These are phyloP conservation scores for Typhlichthys eigenmanni DNA, from an alignment of 2,797 vertebrate genomes.

Conservation along the genomic window DNA sequence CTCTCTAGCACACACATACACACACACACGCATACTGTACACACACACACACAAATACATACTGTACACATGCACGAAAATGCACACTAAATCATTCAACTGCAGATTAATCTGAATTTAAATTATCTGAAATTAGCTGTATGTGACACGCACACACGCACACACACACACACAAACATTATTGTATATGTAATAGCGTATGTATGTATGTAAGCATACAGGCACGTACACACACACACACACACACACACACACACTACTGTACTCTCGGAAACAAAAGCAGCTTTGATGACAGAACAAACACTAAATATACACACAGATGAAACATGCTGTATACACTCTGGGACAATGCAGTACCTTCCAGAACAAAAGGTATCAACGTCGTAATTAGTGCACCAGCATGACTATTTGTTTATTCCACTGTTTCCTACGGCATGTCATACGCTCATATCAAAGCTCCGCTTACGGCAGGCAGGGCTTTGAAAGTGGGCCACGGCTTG, in stretches of 20 bases:
- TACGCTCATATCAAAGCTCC: slow-evolving; percentile 74
- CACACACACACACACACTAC: slow-evolving; percentile 15
- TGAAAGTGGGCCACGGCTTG: slow-evolving; percentile 75
- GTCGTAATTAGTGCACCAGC: slow-evolving; percentile 60
- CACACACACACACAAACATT: slow-evolving; percentile 5
- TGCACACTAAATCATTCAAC: no score
- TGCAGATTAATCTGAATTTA: no score
- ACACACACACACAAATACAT: no score
- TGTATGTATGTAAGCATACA: background rate
- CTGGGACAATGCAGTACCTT: slow-evolving; percentile 47
- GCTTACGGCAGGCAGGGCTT: slow-evolving; percentile 72
- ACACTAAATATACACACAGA: no score
- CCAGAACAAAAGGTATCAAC: no score
- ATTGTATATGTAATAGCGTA: no score
- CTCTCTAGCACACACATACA: background rate
- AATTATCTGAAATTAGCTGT: no score
- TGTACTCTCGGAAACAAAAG: background rate
- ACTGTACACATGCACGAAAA: no score
- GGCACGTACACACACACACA: no score
- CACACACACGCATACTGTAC: no score
- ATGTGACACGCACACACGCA: background rate
- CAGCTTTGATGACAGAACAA: no score
- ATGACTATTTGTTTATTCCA: slow-evolving; percentile 65
- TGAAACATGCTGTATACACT: slow-evolving; percentile 26
- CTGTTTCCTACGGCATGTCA: slow-evolving; percentile 60